Evolutionary conservation across 2,888 invertebrate genomes (phyloP), one percentile per base, ranked within the genome.

Genomic region (Drosophila hamatofila): DNA sequence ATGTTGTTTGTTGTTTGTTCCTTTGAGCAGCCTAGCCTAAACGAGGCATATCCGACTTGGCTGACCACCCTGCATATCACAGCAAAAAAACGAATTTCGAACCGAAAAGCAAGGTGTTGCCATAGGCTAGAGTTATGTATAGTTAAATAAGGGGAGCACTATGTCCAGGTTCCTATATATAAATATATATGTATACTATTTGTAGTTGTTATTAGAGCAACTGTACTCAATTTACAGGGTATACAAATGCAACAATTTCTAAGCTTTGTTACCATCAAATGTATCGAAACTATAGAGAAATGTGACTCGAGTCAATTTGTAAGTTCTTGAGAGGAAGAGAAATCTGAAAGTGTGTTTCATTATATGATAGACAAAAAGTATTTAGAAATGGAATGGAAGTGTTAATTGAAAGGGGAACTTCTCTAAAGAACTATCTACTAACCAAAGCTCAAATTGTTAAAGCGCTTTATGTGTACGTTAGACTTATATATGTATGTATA

Each of bases 91-190:
- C 66, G 42, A 64, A 49, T 65, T 49, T 65, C 39, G 41, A 35
- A 55, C 39, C 49, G 49, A 65, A 30, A 21, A 39, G 7, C 27
- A 14, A 25, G 42, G n/a, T 21, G 41, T 12, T 30, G 46, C 46
- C 49, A 66, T 56, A 56, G 39, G 54, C 37, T 65, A 65, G 52
- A 46, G 14, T 56, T 42, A 55, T 35, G 42, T 54, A 21, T 72
- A 59, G 55, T 37, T 54, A n/a, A 52, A n/a, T 66, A 74, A 67
- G 42, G 27, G 51, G 46, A 48, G 46, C 54, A 72, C 55, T 37
- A 39, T 54, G 54, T 18, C 25, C 35, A 46, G 84, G 87, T 87
- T 84, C 87, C 89, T 89, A 51, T 51, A 33, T 27, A 48, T 42
- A 42, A 12, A 42, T 12, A 21, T 25, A 46, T n/a, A 46, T 44